Evolutionary conservation across 92 coral and sea anemone genomes (phyloP).

Genomic region (Zoanthus gigantus): DNA sequence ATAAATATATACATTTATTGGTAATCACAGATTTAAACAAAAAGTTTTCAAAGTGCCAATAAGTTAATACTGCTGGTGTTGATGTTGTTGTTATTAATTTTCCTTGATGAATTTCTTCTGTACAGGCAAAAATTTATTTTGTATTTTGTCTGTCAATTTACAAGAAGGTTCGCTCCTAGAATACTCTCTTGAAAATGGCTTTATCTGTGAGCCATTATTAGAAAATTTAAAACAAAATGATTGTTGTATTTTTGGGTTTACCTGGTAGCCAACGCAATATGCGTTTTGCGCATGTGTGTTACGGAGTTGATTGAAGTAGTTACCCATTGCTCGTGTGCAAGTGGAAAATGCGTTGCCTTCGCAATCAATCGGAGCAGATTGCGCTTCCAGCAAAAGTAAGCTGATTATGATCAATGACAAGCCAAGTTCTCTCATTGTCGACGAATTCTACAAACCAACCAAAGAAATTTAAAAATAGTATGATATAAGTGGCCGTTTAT

Average conservation of each 20-base stretch:
- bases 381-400: not conserved
- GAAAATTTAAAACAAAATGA: not conserved
- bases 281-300: not conserved
- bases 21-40: too few species aligned
- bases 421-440: slow-evolving; percentile 10
- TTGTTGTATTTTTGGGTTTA: not conserved
- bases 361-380: slow-evolving; percentile 22
- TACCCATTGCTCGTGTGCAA: slow-evolving; percentile 38
- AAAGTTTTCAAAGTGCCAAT: not conserved
- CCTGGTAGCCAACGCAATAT: slow-evolving; percentile 37
- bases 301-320: not conserved
- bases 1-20: too few species aligned
- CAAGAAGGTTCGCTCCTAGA: too few species aligned
- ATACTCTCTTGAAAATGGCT: not conserved
- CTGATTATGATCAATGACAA: slow-evolving; percentile 12
- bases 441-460: slow-evolving; percentile 13
- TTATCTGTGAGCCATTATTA: not conserved
- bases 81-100: too few species aligned
- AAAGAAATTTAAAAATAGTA: too few species aligned
- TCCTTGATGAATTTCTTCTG: too few species aligned
- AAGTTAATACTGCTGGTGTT: too few species aligned
- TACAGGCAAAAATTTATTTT: too few species aligned
- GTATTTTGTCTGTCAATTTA: too few species aligned
- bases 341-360: slow-evolving; percentile 9
- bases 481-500: too few species aligned